Conservation (phyloP, 2,888 invertebrate species). For the Amiota minor region DNA sequence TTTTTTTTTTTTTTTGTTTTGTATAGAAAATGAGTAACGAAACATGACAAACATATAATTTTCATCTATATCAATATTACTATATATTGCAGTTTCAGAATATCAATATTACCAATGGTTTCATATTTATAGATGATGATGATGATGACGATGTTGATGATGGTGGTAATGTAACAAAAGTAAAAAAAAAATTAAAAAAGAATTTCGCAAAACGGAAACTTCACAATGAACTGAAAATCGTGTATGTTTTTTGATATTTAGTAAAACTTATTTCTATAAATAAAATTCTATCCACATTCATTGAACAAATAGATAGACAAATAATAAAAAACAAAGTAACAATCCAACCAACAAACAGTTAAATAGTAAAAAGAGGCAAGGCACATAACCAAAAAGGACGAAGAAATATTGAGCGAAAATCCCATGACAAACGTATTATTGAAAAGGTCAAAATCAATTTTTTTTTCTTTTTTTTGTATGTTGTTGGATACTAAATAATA, state of each 20-base stretch:
- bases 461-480: too few relatives aligned
- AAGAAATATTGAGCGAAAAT: not conserved
- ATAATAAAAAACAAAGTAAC: constrained; percentile 3
- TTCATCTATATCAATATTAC: constrained; percentile 50
- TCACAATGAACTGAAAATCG: constrained; percentile 24
- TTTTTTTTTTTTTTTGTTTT: constrained; percentile 27
- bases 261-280: constrained; percentile 57
- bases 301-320: constrained; percentile 16
- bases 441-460: constrained; percentile 60
- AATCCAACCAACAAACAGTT: constrained; percentile 26
- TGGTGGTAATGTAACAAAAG: not conserved
- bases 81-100: constrained; percentile 9
- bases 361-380: not conserved
- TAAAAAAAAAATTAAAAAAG: not conserved
- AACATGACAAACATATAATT: constrained; percentile 55
- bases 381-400: not conserved
- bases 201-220: too few relatives aligned
- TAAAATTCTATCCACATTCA: constrained; percentile 46
- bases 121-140: not conserved
- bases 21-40: constrained; percentile 41
- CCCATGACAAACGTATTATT: not conserved
- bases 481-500: too few relatives aligned
- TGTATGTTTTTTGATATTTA: constrained; percentile 44
- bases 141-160: too few relatives aligned
- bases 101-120: not conserved